A percentile compares a stretch with the other conserved stretches of the same genome.
These are phyloP conservation scores for Rhyacichthys aspro DNA, from an alignment of 2,797 vertebrate species.

Conservation along the genomic window DNA sequence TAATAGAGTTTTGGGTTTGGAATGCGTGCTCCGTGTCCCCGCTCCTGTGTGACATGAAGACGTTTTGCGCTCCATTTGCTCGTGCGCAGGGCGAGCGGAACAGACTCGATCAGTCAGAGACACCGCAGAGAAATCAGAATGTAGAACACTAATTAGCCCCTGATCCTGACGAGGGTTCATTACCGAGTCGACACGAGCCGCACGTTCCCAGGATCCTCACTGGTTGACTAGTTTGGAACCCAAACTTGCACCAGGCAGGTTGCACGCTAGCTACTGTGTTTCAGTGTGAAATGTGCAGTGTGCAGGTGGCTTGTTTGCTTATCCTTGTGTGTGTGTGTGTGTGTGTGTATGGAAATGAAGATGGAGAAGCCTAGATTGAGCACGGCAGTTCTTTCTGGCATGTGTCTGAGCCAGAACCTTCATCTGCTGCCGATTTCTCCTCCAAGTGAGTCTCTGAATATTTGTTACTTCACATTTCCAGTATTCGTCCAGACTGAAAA, in stretches of 20 bases:
- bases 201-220: slow-evolving; percentile 35
- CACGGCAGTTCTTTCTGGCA: slow-evolving; percentile 25
- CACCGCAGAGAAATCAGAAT: slow-evolving; percentile 71
- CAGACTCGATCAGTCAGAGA: slow-evolving; percentile 68
- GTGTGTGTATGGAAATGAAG: slow-evolving; percentile 51
- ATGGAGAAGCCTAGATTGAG: slow-evolving; percentile 7
- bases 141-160: slow-evolving; percentile 76
- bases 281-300: slow-evolving; percentile 19
- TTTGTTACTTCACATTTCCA: slow-evolving; percentile 10
- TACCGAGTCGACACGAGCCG: slow-evolving; percentile 55
- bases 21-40: slow-evolving; percentile 21
- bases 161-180: slow-evolving; percentile 70
- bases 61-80: slow-evolving; percentile 60
- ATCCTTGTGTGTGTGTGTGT: slow-evolving; percentile 19
- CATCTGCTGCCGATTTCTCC: slow-evolving; percentile 24
- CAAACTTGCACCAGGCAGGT: slow-evolving; percentile 12
- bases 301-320: slow-evolving; percentile 59
- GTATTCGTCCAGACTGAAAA: background rate
- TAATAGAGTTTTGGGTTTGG: slow-evolving; percentile 53
- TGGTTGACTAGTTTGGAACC: slow-evolving; percentile 37
- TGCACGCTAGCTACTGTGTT: slow-evolving; percentile 5
- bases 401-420: slow-evolving; percentile 26
- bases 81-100: slow-evolving; percentile 43
- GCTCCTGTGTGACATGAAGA: slow-evolving; percentile 63
- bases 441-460: background rate